These are phyloP conservation scores for Cataglyphis altisquamis DNA, from an alignment of 2,888 invertebrate species.

Conservation along the genomic window DNA sequence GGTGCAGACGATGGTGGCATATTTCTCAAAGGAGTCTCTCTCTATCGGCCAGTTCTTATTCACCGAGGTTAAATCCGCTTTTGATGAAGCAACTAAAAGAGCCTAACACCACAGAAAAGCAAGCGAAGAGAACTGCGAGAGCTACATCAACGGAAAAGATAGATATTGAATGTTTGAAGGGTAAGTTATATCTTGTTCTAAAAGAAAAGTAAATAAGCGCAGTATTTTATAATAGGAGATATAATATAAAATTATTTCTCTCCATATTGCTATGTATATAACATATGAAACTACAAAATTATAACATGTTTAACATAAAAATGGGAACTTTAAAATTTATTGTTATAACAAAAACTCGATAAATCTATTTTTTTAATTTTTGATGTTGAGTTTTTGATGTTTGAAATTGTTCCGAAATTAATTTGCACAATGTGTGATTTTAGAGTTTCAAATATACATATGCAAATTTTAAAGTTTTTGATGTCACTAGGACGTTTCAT, in stretches of 20 bases:
- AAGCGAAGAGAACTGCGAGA: slow-evolving; percentile 47
- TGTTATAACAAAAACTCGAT: not conserved
- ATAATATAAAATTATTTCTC: not conserved
- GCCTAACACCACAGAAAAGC: slow-evolving; percentile 43
- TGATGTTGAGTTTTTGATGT: not conserved
- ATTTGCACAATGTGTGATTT: not conserved
- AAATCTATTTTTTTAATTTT: not conserved
- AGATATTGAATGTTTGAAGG: slow-evolving; percentile 6
- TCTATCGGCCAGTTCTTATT: slow-evolving; percentile 76
- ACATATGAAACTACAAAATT: not conserved
- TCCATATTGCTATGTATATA: not conserved
- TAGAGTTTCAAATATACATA: not conserved
- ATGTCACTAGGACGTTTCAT: not conserved
- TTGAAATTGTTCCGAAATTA: not conserved
- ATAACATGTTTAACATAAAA: not conserved
- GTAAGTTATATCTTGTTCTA: slow-evolving; percentile 50
- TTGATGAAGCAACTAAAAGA: slow-evolving; percentile 72
- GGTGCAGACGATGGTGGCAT: slow-evolving; percentile 89
- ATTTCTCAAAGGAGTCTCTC: slow-evolving; percentile 82
- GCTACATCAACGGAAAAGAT: slow-evolving; percentile 3
- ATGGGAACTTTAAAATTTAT: not conserved
- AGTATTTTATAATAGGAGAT: not conserved
- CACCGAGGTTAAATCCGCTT: slow-evolving; percentile 80
- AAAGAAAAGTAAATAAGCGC: not conserved
- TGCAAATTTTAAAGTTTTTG: not conserved